phyloP scores from a whole-genome alignment of 2,888 invertebrate species.

The Archips xylosteana region DNA sequence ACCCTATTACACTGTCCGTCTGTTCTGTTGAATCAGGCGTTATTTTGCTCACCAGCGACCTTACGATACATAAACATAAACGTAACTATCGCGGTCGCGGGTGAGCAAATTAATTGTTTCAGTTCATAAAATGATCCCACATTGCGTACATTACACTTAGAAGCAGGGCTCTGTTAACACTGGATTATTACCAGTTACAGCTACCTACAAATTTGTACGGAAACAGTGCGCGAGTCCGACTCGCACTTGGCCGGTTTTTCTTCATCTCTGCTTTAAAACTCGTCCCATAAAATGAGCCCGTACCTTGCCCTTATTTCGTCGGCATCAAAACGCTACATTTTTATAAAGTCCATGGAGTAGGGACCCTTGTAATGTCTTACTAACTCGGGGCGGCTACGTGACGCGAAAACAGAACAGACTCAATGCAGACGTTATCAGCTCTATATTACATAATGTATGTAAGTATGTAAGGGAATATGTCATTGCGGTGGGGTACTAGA shows the following conservation, averaged over 20 bases:
- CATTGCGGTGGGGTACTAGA: neutral
- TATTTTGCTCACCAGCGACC: too few relatives aligned
- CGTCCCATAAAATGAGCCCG: neutral
- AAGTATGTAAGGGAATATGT: neutral
- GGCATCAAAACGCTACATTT: conserved; percentile 19
- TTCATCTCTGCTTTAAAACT: neutral
- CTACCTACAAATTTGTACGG: too few relatives aligned
- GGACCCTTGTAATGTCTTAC: conserved; percentile 25
- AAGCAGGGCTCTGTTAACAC: too few relatives aligned
- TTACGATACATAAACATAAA: too few relatives aligned
- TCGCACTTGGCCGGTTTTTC: neutral
- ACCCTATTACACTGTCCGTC: too few relatives aligned
- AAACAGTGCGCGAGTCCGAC: too few relatives aligned
- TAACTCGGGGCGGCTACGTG: conserved; percentile 22
- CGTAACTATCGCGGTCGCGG: too few relatives aligned
- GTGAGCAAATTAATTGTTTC: too few relatives aligned
- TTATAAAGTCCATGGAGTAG: conserved; percentile 19
- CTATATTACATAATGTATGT: conserved; percentile 2
- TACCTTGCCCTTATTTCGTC: conserved; percentile 8
- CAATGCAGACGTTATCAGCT: conserved; percentile 13
- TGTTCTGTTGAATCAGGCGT: too few relatives aligned
- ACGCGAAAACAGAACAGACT: conserved; percentile 13
- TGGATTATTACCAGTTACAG: too few relatives aligned
- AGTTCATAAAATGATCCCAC: too few relatives aligned
- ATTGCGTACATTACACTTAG: too few relatives aligned